A percentile compares a stretch with the other conserved stretches of the same genome.
phyloP scores from a whole-genome alignment of 2,113 vertebrate species.

The Corythornis madagascariensis region DNA sequence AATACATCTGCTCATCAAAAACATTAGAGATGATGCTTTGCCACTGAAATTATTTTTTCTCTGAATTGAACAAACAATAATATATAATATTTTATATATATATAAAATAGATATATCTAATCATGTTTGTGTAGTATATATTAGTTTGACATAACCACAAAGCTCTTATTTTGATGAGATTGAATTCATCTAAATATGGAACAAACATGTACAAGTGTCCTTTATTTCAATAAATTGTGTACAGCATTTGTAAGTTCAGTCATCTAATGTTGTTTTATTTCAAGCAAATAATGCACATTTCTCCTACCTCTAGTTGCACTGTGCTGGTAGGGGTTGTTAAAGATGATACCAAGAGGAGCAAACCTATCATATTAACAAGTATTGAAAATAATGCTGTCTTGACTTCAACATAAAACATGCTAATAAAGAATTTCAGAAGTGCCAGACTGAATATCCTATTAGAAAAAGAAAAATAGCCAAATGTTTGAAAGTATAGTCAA shows the following conservation, averaged over 20 bases:
- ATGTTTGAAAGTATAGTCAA: neutral
- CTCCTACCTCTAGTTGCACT: neutral
- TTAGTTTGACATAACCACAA: neutral
- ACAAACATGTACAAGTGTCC: neutral
- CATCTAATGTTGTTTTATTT: neutral
- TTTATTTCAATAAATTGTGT: neutral
- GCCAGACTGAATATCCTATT: neutral
- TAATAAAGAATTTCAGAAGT: neutral
- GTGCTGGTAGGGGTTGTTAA: neutral
- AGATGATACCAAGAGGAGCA: neutral
- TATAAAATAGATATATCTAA: neutral
- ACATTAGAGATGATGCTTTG: neutral
- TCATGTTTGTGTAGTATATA: neutral
- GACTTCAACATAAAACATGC: neutral
- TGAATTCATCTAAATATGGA: neutral
- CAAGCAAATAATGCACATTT: neutral
- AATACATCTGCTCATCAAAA: neutral
- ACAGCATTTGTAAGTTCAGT: neutral
- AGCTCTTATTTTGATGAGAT: neutral
- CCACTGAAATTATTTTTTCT: neutral
- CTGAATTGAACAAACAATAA: neutral
- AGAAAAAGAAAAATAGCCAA: neutral
- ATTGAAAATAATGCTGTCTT: neutral
- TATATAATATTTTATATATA: neutral
- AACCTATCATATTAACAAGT: neutral